Evolutionary conservation across 1,140 invertebrate species (phyloP).

Genomic region (Anastatus disparis): DNA sequence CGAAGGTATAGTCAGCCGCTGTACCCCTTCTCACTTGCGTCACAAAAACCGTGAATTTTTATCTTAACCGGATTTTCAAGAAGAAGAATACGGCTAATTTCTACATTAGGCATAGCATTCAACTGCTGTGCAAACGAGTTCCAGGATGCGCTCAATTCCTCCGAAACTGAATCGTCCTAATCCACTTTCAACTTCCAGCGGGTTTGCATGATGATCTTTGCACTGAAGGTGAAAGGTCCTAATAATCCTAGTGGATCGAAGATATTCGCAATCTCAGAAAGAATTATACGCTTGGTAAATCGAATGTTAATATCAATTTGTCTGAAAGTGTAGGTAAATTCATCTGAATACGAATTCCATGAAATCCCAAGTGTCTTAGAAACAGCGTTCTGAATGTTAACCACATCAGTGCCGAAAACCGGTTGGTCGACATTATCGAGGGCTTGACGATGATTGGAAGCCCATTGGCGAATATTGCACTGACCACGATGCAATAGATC

Average conservation of each 20-base stretch:
- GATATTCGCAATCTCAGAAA: too few species aligned
- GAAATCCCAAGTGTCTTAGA: not conserved
- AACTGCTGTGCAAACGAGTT: too few species aligned
- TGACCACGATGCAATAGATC: too few species aligned
- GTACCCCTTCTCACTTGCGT: conserved; percentile 20
- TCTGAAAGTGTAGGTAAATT: not conserved
- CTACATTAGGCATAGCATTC: not conserved
- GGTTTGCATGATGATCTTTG: conserved; percentile 8
- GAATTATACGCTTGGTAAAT: not conserved
- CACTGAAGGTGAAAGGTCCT: not conserved
- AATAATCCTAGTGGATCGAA: conserved; percentile 4
- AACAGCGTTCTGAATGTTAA: not conserved
- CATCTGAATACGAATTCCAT: not conserved
- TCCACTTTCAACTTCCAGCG: not conserved
- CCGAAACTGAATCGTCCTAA: conserved; percentile 13
- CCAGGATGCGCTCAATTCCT: not conserved
- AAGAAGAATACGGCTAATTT: not conserved
- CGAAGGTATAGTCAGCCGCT: conserved; percentile 5
- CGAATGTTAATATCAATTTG: not conserved
- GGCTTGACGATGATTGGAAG: too few species aligned
- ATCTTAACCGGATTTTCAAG: too few species aligned
- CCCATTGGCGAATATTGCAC: too few species aligned
- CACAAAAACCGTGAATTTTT: too few species aligned
- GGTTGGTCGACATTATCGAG: too few species aligned
- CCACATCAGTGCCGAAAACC: too few species aligned